Evolutionary conservation across 2,797 vertebrate genomes (phyloP).

Genomic region (Myoxocephalus aenaeus): DNA sequence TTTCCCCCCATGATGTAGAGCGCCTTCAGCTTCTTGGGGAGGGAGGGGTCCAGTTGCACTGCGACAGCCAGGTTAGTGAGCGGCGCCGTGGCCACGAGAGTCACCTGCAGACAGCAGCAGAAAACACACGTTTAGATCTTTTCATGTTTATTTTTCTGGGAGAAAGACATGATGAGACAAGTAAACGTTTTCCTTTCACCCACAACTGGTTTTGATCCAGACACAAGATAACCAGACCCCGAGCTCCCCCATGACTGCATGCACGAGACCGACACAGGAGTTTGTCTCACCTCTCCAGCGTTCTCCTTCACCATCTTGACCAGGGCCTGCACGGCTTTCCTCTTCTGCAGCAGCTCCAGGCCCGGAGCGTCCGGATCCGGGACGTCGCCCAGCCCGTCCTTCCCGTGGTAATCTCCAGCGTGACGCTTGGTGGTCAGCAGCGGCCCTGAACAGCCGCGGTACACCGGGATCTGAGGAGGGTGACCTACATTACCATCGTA

Average conservation of each 20-base stretch:
- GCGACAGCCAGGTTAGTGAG: slow-evolving; percentile 84
- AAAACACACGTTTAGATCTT: background rate
- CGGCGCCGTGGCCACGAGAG: slow-evolving; percentile 78
- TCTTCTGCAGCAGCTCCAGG: slow-evolving; percentile 73
- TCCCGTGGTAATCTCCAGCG: slow-evolving; percentile 72
- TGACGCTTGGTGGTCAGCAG: slow-evolving; percentile 54
- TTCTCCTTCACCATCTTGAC: slow-evolving; percentile 74
- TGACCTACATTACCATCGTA: too few species aligned
- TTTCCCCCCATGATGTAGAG: slow-evolving; percentile 85
- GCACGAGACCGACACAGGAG: background rate
- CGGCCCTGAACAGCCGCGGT: slow-evolving; percentile 60
- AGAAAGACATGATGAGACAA: background rate
- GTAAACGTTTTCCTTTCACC: background rate
- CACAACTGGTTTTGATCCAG: too few species aligned
- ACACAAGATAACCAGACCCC: background rate
- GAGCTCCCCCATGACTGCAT: background rate
- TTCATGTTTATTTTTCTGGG: too few species aligned
- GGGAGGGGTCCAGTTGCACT: slow-evolving; percentile 76
- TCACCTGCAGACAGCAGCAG: slow-evolving; percentile 66
- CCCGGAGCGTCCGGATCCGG: slow-evolving; percentile 76
- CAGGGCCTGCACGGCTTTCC: slow-evolving; percentile 71
- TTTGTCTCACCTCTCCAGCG: slow-evolving; percentile 73
- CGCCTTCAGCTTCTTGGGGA: slow-evolving; percentile 80
- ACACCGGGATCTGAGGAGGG: slow-evolving; percentile 80
- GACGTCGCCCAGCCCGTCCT: slow-evolving; percentile 81